phyloP scores from a whole-genome alignment of 2,888 invertebrate species.

The Drosophila koepferae region DNA sequence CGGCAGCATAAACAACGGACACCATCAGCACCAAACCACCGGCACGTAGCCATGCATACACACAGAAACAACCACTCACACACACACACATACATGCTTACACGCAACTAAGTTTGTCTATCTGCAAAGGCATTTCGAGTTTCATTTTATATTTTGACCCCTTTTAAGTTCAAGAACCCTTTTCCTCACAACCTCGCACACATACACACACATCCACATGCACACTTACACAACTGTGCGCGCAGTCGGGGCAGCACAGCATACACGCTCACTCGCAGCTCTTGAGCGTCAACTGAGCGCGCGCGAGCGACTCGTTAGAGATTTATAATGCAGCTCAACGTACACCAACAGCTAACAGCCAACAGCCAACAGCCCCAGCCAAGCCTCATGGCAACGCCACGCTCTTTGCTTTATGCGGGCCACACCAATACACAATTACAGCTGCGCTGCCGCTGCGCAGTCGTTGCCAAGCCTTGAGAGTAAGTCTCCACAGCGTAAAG shows the following conservation, averaged over 20 bases:
- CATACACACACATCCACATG: conserved; percentile 28
- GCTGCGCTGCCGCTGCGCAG: conserved; percentile 47
- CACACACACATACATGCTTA: conserved; percentile 28
- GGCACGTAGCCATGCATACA: conserved; percentile 55
- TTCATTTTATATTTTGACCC: conserved; percentile 83
- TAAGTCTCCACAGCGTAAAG: conserved; percentile 71
- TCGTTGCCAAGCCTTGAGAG: conserved; percentile 31
- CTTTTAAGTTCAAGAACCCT: conserved; percentile 85
- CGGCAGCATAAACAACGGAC: conserved; percentile 65
- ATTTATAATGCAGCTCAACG: conserved; percentile 67
- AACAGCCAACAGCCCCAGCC: conserved; percentile 30
- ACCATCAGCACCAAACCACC: conserved; percentile 68
- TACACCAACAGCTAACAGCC: conserved; percentile 26
- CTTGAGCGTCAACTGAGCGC: conserved; percentile 66
- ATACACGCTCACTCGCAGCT: conserved; percentile 59
- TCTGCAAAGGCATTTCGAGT: conserved; percentile 80
- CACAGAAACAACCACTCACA: conserved; percentile 20
- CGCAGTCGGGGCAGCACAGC: conserved; percentile 41
- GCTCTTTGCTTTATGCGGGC: conserved; percentile 47
- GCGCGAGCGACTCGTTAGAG: conserved; percentile 71
- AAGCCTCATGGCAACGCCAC: conserved; percentile 51
- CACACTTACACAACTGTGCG: conserved; percentile 43
- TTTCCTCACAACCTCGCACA: conserved; percentile 75
- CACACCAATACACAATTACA: conserved; percentile 44
- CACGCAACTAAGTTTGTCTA: conserved; percentile 71